Conservation (phyloP, 2,888 invertebrate species). For the Drosophila affinis region DNA sequence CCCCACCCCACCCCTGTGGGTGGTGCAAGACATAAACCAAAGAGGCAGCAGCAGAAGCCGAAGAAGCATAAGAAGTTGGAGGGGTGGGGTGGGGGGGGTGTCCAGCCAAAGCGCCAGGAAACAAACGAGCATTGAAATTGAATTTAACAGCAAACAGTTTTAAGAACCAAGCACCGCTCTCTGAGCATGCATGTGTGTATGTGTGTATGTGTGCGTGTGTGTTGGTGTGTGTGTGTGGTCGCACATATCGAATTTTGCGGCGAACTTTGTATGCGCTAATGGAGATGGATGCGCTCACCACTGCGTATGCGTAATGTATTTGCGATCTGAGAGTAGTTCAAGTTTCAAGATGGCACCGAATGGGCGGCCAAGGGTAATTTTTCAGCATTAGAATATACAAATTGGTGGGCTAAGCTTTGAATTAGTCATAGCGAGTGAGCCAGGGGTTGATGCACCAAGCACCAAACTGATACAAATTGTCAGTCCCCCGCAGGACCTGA, state of each 20-base stretch:
- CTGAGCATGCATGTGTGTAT: background rate
- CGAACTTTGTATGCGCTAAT: conserved; percentile 73
- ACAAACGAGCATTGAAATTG: conserved; percentile 80
- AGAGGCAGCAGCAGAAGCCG: conserved; percentile 26
- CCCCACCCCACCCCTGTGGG: background rate
- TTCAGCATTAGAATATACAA: conserved; percentile 67
- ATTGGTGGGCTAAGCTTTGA: conserved; percentile 25
- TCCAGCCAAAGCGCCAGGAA: conserved; percentile 58
- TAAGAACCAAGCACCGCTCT: conserved; percentile 52
- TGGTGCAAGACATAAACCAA: conserved; percentile 72
- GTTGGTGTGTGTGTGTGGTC: conserved; percentile 1
- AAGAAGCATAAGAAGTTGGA: conserved; percentile 35
- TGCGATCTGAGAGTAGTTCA: conserved; percentile 10
- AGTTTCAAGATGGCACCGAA: conserved; percentile 8
- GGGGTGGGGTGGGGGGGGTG: too few species aligned
- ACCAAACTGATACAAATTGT: too few species aligned
- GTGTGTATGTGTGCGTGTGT: background rate
- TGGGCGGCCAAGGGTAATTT: conserved; percentile 61
- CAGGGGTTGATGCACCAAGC: too few species aligned
- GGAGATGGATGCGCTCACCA: conserved; percentile 68
- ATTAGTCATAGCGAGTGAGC: conserved; percentile 5
- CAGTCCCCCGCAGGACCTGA: too few species aligned
- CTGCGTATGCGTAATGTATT: conserved; percentile 59
- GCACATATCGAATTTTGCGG: conserved; percentile 43
- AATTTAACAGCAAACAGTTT: conserved; percentile 79